phyloP scores from a whole-genome alignment of 2,113 vertebrate species.

The Pygoscelis adeliae region DNA sequence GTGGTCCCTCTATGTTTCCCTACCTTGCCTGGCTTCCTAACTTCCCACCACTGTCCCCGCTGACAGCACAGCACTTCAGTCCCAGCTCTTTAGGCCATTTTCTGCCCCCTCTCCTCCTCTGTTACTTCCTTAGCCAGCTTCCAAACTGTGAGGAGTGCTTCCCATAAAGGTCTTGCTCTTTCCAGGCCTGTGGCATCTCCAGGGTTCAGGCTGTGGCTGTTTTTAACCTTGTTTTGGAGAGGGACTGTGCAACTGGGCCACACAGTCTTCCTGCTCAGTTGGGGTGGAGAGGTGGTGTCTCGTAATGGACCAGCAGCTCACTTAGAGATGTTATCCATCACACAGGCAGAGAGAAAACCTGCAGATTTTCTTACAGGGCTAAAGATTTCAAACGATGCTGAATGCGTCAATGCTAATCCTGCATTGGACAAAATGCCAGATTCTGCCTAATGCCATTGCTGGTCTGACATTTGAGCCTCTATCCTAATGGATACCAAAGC shows the following conservation, averaged over 20 bases:
- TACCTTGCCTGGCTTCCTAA: not conserved
- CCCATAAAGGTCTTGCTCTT: not conserved
- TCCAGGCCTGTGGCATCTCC: no score
- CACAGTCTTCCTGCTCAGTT: not conserved
- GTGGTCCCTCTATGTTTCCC: not conserved
- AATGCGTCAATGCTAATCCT: not conserved
- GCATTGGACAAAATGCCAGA: constrained; percentile 5
- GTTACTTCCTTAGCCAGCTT: not conserved
- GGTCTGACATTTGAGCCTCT: constrained; percentile 42
- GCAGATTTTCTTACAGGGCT: not conserved
- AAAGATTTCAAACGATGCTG: constrained; percentile 5
- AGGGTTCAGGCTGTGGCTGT: not conserved
- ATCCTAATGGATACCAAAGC: constrained; percentile 50
- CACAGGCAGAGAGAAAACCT: not conserved
- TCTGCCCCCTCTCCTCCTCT: not conserved
- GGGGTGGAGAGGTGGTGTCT: not conserved
- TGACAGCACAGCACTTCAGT: not conserved
- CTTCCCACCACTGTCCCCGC: not conserved
- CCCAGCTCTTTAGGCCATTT: not conserved
- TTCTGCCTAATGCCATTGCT: constrained; percentile 32
- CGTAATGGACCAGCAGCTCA: not conserved
- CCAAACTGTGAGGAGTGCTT: not conserved
- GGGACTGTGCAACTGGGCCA: not conserved
- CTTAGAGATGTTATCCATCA: not conserved
- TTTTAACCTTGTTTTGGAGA: not conserved